Evolutionary conservation across 1,140 invertebrate species (phyloP).

Genomic region (Colletes latitarsis): DNA sequence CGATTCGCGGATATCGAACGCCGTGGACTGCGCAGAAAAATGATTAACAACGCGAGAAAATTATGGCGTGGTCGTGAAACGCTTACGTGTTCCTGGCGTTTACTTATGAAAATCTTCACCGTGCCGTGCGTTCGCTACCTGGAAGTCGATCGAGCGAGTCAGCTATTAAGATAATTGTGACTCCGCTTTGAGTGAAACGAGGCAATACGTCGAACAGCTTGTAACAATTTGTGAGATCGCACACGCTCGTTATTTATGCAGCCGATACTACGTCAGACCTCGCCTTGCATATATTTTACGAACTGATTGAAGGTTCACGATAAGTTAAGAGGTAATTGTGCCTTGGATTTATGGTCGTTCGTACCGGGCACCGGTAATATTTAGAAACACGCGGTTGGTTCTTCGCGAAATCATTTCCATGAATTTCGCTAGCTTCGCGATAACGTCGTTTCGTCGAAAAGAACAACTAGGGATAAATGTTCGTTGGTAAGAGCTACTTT

Average conservation of each 20-base stretch:
- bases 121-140: slow-evolving; percentile 10
- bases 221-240: slow-evolving; percentile 19
- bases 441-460: background rate
- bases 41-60: slow-evolving; percentile 17
- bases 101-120: slow-evolving; percentile 32
- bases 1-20: background rate
- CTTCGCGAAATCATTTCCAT: background rate
- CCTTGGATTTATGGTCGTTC: slow-evolving; percentile 9
- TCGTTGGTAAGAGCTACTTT: too few species aligned
- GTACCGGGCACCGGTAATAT: background rate
- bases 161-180: slow-evolving; percentile 59
- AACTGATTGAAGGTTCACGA: background rate
- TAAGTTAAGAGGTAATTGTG: slow-evolving; percentile 21
- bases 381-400: background rate
- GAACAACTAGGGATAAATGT: background rate
- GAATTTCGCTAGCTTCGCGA: background rate
- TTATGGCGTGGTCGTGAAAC: background rate
- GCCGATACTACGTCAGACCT: too few species aligned
- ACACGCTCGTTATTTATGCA: slow-evolving; percentile 46
- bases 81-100: background rate
- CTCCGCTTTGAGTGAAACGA: slow-evolving; percentile 31
- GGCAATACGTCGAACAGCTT: slow-evolving; percentile 4
- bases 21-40: background rate
- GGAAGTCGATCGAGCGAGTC: slow-evolving; percentile 35
- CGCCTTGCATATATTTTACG: slow-evolving; percentile 5